phyloP scores from a whole-genome alignment of 2,797 vertebrate genomes.

The Acanthurus tractus region DNA sequence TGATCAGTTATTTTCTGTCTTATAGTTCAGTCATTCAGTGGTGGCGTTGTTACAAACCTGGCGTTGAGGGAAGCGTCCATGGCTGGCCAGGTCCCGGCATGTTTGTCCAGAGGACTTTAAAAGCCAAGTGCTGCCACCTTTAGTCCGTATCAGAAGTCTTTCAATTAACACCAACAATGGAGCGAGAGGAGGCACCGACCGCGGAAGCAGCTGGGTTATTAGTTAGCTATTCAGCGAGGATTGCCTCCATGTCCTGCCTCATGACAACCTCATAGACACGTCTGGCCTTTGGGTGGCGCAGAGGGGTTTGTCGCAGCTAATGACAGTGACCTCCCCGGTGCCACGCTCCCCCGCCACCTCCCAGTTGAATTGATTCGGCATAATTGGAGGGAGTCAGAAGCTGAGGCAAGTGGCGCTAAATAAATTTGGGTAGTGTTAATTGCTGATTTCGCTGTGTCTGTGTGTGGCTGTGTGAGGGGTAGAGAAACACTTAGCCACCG shows the following conservation, averaged over 20 bases:
- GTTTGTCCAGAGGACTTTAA: slow-evolving; percentile 31
- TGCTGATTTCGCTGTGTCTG: slow-evolving; percentile 89
- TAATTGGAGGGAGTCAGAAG: slow-evolving; percentile 91
- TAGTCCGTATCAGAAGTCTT: slow-evolving; percentile 37
- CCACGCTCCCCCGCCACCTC: slow-evolving; percentile 69
- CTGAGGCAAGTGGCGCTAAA: slow-evolving; percentile 89
- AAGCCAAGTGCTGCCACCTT: slow-evolving; percentile 42
- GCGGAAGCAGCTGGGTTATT: slow-evolving; percentile 45
- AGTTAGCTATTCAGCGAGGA: slow-evolving; percentile 59
- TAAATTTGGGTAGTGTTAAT: slow-evolving; percentile 92
- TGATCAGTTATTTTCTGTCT: neutral
- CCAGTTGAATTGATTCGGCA: slow-evolving; percentile 88
- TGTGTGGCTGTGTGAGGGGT: slow-evolving; percentile 84
- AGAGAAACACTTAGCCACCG: slow-evolving; percentile 91
- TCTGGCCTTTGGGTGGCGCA: slow-evolving; percentile 78
- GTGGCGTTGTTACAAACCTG: slow-evolving; percentile 17
- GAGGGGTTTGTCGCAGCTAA: slow-evolving; percentile 79
- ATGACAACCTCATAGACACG: slow-evolving; percentile 67
- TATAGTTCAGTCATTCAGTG: slow-evolving; percentile 11
- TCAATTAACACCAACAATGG: slow-evolving; percentile 64
- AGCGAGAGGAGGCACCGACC: slow-evolving; percentile 24
- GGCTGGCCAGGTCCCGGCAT: slow-evolving; percentile 14
- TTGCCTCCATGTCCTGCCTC: slow-evolving; percentile 52
- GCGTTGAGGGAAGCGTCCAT: neutral
- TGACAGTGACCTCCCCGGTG: slow-evolving; percentile 79